Percentiles rank a stretch among this genome's conserved stretches.
Conservation (phyloP, 2,888 invertebrate genomes). For the Caenorhabditis auriculariae region DNA sequence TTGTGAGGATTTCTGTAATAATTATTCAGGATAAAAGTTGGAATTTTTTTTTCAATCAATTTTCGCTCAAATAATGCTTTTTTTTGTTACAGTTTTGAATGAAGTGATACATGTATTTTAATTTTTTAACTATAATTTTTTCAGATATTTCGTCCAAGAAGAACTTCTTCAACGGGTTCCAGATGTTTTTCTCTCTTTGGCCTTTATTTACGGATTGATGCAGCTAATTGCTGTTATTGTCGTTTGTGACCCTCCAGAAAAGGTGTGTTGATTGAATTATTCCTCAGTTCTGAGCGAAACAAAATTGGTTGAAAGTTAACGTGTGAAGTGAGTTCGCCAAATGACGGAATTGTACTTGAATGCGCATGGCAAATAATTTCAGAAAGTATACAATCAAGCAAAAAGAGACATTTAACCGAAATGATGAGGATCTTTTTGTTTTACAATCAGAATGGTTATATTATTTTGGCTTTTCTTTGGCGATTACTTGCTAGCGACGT, state of each 20-base stretch:
- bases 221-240: conserved; percentile 57
- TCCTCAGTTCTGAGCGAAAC: neutral
- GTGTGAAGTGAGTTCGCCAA: no score
- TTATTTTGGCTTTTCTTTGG: no score
- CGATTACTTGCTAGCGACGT: no score
- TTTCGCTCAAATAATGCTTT: neutral
- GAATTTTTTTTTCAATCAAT: neutral
- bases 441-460: no score
- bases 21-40: neutral
- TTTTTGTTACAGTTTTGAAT: neutral
- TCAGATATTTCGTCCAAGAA: conserved; percentile 45
- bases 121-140: conserved; percentile 8
- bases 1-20: neutral
- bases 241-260: conserved; percentile 59
- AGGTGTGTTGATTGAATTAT: conserved; percentile 35
- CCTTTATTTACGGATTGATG: conserved; percentile 55
- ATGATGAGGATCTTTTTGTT: no score
- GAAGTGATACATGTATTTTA: neutral
- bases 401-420: no score
- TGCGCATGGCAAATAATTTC: no score
- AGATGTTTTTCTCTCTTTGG: conserved; percentile 44
- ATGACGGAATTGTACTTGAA: no score
- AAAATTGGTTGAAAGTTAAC: no score
- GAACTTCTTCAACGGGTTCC: conserved; percentile 54
- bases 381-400: no score